Conservation (phyloP, 2,113 vertebrate genomes). For the Macquaria ambigua region DNA sequence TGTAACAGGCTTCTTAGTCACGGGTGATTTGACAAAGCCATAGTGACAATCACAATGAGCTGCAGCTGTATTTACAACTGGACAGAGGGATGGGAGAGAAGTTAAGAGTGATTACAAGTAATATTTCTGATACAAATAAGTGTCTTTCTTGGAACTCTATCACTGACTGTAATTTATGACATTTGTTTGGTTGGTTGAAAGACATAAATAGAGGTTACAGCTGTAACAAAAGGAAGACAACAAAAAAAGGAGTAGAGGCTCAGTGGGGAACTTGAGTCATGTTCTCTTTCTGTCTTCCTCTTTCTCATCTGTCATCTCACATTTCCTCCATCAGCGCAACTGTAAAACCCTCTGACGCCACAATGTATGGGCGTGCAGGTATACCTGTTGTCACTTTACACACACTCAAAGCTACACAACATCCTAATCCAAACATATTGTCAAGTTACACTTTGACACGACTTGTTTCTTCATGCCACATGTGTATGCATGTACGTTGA, state of each 20-base stretch:
- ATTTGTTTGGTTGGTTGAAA: neutral
- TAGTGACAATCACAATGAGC: constrained; percentile 54
- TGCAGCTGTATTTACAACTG: constrained; percentile 49
- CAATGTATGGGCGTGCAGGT: too few relatives aligned
- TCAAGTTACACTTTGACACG: neutral
- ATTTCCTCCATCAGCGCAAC: neutral
- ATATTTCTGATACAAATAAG: neutral
- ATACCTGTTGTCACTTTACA: neutral
- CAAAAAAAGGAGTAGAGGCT: neutral
- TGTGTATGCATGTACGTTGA: neutral
- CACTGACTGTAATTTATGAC: neutral
- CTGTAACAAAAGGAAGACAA: neutral
- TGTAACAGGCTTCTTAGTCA: constrained; percentile 72
- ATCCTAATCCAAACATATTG: neutral
- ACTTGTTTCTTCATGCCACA: neutral
- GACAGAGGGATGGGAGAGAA: neutral
- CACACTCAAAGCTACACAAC: neutral
- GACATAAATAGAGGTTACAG: neutral
- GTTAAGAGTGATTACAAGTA: neutral
- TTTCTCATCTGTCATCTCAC: neutral
- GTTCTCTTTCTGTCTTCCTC: constrained; percentile 5
- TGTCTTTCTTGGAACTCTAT: neutral
- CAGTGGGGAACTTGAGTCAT: constrained; percentile 1
- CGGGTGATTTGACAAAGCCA: constrained; percentile 67
- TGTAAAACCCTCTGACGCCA: neutral